A percentile compares a stretch with the other conserved stretches of the same genome.
Evolutionary conservation across 2,113 vertebrate genomes (phyloP).

Genomic region (Macquaria ambigua): DNA sequence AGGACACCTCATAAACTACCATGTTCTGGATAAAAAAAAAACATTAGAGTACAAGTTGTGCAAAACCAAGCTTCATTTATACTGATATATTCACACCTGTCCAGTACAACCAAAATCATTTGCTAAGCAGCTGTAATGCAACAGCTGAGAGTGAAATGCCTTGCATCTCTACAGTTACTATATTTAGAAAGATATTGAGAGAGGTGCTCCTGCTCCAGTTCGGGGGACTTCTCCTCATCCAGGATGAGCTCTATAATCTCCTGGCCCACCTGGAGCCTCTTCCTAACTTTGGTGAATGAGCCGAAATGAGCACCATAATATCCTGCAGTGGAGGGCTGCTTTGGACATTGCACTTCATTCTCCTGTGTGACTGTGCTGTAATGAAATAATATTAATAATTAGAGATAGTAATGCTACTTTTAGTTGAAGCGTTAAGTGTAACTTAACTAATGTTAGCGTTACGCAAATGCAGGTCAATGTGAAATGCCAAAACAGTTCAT

Average conservation of each 20-base stretch:
- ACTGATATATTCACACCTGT: too few species aligned
- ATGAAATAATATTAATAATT: background rate
- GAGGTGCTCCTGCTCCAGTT: conserved; percentile 92
- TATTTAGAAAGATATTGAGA: background rate
- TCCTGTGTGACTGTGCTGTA: conserved; percentile 11
- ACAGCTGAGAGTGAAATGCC: background rate
- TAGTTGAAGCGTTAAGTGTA: background rate
- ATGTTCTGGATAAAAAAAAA: too few species aligned
- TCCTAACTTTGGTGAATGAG: conserved; percentile 47
- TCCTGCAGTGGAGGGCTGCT: background rate
- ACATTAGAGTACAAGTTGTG: too few species aligned
- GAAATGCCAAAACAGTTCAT: conserved; percentile 20
- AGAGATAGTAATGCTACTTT: background rate
- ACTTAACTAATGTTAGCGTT: background rate
- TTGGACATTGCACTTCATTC: conserved; percentile 19
- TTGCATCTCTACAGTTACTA: background rate
- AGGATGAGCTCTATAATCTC: conserved; percentile 92
- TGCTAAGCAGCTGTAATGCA: background rate
- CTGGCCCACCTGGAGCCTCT: conserved; percentile 93
- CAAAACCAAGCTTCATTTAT: too few species aligned
- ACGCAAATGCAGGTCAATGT: background rate
- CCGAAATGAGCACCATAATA: background rate
- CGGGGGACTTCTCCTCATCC: conserved; percentile 89
- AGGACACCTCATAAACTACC: too few species aligned
- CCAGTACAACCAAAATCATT: too few species aligned